Base-by-base conservation (phyloP, 2,113 vertebrate species). In the Varanus komodoensis region DNA sequence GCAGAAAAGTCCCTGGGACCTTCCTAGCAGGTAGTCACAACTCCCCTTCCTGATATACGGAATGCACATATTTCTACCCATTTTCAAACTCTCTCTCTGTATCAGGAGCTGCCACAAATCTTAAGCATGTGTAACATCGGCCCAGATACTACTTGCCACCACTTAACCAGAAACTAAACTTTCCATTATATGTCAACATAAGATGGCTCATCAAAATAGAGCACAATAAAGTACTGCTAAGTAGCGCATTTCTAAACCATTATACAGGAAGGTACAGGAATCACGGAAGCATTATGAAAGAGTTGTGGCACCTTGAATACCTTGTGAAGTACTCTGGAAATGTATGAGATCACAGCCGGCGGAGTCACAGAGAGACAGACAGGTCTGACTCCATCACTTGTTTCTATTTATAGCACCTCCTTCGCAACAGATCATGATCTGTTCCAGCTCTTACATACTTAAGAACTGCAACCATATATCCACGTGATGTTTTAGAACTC, bases 351-450 rank as follows among this genome's bases (percentile, higher is more conserved):
- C 67, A 86, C 4, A 74, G 15, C 4, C 19, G 52, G 82, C 6
- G 12, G n/a, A 48, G 74, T 81, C 68, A 81, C 82, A 23, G 23
- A 73, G 61, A 69, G 61, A 73, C 61, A 69, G 61, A 14, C 17
- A 77, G 86, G n/a, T 54, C 9, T 25, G 27, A 83, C 69, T 74
- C 38, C 34, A 79, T 79, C 64, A 81, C 90, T 73, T 73, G n/a
- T 61, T 80, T n/a, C 87, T 81, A 85, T 84, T 64, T 85, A 74
- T 88, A 88, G 50, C 80, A 23, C 79, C 12, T 1, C 25, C 80
- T 34, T 85, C 87, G 80, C 86, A 71, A 57, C 19, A 48, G 29
- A 52, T 91, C 82, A 87, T 87, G 11, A 87, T n/a, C 69, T 21
- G 57, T 34, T 91, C 29, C 17, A 8, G 38, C 2, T 5, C 4